phyloP scores from a whole-genome alignment of 2,797 vertebrate species.

The Gymnothorax reevesii region DNA sequence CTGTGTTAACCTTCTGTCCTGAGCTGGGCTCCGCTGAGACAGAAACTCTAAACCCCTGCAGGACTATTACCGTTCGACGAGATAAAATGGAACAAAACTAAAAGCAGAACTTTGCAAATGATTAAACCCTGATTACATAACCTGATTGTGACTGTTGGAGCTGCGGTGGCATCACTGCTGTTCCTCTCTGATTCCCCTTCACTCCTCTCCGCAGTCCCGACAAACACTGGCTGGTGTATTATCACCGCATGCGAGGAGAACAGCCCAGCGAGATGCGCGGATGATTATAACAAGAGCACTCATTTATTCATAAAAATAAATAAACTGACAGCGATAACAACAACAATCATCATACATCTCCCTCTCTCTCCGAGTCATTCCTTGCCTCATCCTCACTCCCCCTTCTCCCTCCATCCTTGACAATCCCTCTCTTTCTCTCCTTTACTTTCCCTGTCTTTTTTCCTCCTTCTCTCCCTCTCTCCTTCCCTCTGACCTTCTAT shows the following conservation, averaged over 20 bases:
- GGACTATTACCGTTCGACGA: too few species aligned
- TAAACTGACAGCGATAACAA: not conserved
- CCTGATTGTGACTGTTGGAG: too few species aligned
- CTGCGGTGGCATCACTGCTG: not conserved
- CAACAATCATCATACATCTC: not conserved
- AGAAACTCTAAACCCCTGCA: too few species aligned
- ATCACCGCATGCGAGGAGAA: not conserved
- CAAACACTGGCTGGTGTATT: not conserved
- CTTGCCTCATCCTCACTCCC: conserved; percentile 7
- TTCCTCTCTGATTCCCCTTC: not conserved
- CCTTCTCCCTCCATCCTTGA: too few species aligned
- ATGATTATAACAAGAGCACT: not conserved
- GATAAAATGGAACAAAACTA: not conserved
- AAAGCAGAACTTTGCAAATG: not conserved
- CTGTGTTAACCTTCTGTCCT: too few species aligned
- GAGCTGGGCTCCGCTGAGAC: too few species aligned
- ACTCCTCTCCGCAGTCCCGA: not conserved
- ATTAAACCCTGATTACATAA: too few species aligned
- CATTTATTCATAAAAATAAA: not conserved
- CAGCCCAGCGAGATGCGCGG: not conserved
- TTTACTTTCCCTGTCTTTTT: too few species aligned
- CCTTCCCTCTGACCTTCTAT: not conserved
- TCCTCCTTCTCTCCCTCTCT: not conserved
- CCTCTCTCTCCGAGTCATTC: conserved; percentile 36
- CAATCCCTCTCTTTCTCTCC: too few species aligned